A percentile compares a stretch with the other conserved stretches of the same genome.
Conservation (phyloP, 2,888 invertebrate species). For the Trichogramma evanescens region DNA sequence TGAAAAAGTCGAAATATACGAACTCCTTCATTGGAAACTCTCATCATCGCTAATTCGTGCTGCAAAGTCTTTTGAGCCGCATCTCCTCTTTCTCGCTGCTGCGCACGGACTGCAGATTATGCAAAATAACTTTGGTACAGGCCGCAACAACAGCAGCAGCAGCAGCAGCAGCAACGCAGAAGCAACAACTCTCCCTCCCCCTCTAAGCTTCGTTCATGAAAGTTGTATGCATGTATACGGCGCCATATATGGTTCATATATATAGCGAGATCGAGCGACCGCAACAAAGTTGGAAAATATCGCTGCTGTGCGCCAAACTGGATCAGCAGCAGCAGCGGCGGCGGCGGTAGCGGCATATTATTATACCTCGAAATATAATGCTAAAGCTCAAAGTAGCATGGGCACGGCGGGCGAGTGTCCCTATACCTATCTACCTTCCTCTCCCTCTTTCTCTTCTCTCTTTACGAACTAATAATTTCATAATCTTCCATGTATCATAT, state of each 20-base stretch:
- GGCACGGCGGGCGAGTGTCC: background rate
- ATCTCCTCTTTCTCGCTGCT: background rate
- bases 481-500: constrained; percentile 15
- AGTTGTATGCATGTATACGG: too few species aligned
- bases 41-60: too few species aligned
- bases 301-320: background rate
- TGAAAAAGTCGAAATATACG: too few species aligned
- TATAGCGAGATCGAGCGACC: too few species aligned
- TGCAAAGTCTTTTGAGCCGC: too few species aligned
- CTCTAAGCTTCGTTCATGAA: too few species aligned
- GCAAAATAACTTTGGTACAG: constrained; percentile 18
- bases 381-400: background rate
- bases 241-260: too few species aligned
- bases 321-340: too few species aligned
- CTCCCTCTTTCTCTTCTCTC: constrained; percentile 1
- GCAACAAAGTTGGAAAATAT: constrained; percentile 20
- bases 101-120: constrained; percentile 12
- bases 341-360: constrained; percentile 2
- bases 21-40: too few species aligned
- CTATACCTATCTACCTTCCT: background rate
- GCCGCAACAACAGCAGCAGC: too few species aligned
- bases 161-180: too few species aligned
- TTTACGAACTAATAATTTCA: constrained; percentile 15
- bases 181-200: too few species aligned
- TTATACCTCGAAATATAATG: constrained; percentile 19